These are phyloP conservation scores for Jaculus jaculus DNA, from an alignment of 2,113 vertebrate species.

Conservation along the genomic window DNA sequence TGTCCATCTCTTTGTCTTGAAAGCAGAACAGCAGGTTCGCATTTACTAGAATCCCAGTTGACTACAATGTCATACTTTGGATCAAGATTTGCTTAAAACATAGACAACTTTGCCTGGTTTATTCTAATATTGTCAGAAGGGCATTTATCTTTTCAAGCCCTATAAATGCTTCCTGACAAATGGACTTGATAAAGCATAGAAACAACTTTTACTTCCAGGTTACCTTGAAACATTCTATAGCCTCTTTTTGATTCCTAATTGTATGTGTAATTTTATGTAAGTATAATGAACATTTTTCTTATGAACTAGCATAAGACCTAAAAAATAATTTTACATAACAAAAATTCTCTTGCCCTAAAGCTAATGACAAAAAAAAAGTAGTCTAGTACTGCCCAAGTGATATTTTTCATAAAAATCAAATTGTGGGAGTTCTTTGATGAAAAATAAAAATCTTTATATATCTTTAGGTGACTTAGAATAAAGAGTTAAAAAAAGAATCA, in stretches of 20 bases:
- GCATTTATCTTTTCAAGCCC: background rate
- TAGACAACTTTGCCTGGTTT: constrained; percentile 18
- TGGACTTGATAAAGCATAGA: constrained; percentile 20
- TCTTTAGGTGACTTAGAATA: constrained; percentile 50
- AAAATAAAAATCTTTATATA: constrained; percentile 42
- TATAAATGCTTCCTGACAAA: constrained; percentile 23
- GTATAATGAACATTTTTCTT: constrained; percentile 58
- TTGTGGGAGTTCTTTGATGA: background rate
- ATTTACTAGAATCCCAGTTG: background rate
- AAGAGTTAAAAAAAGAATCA: background rate
- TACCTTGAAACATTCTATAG: background rate
- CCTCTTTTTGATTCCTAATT: background rate
- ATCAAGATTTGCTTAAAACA: background rate
- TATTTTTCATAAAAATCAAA: constrained; percentile 59
- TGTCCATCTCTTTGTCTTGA: background rate
- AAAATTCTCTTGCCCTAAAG: constrained; percentile 57
- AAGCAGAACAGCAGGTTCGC: background rate
- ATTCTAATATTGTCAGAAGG: constrained; percentile 1
- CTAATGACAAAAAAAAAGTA: background rate
- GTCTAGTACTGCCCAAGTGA: background rate
- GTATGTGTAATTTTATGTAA: constrained; percentile 21
- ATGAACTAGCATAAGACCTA: constrained; percentile 15
- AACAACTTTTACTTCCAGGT: background rate
- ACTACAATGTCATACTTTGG: background rate
- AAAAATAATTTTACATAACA: constrained; percentile 47